A percentile compares a stretch with the other conserved stretches of the same genome.
These are phyloP conservation scores for Callipepla squamata DNA, from an alignment of 2,113 vertebrate species.

Conservation along the genomic window DNA sequence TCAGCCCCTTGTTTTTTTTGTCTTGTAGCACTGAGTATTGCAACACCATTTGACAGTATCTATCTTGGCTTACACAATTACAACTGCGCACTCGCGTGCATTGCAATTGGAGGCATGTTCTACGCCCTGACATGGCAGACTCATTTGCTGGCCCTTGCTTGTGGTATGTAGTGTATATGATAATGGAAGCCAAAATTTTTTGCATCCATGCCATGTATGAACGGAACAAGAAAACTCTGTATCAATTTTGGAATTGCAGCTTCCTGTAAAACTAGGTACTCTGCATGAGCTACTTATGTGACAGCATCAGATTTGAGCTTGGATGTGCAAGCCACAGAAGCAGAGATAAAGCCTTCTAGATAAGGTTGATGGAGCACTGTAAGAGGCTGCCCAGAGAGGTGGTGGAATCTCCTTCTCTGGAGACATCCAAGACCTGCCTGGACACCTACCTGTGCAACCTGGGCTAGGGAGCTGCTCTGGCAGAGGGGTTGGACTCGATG, in stretches of 20 bases:
- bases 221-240: neutral
- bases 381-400: too few relatives aligned
- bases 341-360: fast-evolving
- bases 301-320: neutral
- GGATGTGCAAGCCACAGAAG: fast-evolving
- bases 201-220: neutral
- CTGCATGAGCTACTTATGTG: neutral
- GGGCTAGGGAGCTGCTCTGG: too few relatives aligned
- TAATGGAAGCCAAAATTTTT: neutral
- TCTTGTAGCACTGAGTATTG: constrained; percentile 87
- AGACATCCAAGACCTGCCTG: too few relatives aligned
- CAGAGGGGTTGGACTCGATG: too few relatives aligned
- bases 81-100: constrained; percentile 91
- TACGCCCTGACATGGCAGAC: constrained; percentile 97
- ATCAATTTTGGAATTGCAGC: fast-evolving
- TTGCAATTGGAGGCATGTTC: constrained; percentile 92
- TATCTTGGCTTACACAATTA: constrained; percentile 94
- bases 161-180: constrained; percentile 78
- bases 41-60: constrained; percentile 86
- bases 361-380: too few relatives aligned
- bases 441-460: too few relatives aligned
- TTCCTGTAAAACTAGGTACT: neutral
- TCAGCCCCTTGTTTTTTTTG: neutral
- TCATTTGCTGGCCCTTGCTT: constrained; percentile 87
- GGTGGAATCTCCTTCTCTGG: too few relatives aligned